Conservation (phyloP, 2,113 vertebrate species). For the Petrocephalus zakoni region DNA sequence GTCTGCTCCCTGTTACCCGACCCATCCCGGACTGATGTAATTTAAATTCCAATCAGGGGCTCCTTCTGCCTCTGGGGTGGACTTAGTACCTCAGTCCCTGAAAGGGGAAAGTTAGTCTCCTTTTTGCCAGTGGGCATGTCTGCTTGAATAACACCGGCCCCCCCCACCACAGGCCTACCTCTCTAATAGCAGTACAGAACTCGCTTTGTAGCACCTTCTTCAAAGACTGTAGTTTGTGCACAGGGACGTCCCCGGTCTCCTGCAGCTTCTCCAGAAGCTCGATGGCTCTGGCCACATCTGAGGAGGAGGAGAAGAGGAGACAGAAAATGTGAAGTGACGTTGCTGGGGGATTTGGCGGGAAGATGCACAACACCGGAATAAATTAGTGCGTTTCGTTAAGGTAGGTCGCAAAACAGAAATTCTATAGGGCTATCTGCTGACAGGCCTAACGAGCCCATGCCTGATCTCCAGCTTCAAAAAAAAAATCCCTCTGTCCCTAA, state of each 20-base stretch:
- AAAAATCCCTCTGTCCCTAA: neutral
- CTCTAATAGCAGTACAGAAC: constrained; percentile 97
- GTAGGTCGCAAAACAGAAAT: neutral
- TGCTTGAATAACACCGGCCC: neutral
- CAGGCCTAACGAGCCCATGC: neutral
- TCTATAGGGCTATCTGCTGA: neutral
- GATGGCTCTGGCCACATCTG: constrained; percentile 94
- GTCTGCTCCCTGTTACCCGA: neutral
- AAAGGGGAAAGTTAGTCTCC: neutral
- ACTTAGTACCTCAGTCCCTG: neutral
- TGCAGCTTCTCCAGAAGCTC: constrained; percentile 96
- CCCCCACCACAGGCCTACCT: constrained; percentile 68
- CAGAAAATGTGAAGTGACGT: neutral
- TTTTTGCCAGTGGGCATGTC: neutral
- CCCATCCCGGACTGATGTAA: neutral
- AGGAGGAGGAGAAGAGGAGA: constrained; percentile 29
- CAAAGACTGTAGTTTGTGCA: constrained; percentile 92
- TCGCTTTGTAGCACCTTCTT: constrained; percentile 98
- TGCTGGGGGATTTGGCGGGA: neutral
- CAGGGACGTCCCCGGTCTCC: constrained; percentile 90
- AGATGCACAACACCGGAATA: neutral
- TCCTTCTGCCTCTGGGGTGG: neutral
- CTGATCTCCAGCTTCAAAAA: neutral
- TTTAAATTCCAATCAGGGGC: neutral
- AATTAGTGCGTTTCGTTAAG: neutral